These are phyloP conservation scores for Carollia perspicillata DNA, from an alignment of 2,113 vertebrate genomes.

Conservation along the genomic window DNA sequence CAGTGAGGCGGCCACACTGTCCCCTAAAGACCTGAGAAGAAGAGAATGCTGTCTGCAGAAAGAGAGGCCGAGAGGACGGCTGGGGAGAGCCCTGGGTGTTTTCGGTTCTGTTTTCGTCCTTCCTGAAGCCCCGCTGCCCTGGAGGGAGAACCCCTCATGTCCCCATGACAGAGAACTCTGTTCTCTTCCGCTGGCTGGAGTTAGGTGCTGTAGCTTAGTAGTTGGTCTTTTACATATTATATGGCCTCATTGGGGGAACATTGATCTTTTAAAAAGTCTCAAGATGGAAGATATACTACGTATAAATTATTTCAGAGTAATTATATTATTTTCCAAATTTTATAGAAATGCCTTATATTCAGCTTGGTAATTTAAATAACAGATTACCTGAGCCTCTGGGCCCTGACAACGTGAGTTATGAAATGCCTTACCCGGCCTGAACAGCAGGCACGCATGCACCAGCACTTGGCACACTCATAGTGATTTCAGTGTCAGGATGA, in stretches of 20 bases:
- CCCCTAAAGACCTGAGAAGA: neutral
- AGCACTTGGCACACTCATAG: neutral
- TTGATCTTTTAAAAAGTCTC: neutral
- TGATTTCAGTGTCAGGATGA: neutral
- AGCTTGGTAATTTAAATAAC: neutral
- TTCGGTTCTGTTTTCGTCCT: accelerated
- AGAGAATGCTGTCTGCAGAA: neutral
- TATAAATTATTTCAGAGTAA: neutral
- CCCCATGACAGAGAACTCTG: neutral
- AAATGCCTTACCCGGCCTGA: neutral
- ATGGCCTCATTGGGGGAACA: neutral
- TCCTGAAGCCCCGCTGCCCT: neutral
- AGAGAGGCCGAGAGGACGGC: neutral
- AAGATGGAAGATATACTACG: neutral
- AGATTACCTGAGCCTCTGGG: neutral
- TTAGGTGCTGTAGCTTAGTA: neutral
- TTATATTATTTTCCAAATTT: neutral
- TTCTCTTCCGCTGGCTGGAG: neutral
- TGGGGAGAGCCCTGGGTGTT: neutral
- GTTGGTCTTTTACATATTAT: neutral
- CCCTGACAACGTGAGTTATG: neutral
- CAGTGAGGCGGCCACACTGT: neutral
- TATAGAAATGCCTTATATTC: neutral
- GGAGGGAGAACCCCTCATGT: no score
- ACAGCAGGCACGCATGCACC: neutral